Base-by-base conservation (phyloP, 2,888 invertebrate species). In the Dynastes grantii region DNA sequence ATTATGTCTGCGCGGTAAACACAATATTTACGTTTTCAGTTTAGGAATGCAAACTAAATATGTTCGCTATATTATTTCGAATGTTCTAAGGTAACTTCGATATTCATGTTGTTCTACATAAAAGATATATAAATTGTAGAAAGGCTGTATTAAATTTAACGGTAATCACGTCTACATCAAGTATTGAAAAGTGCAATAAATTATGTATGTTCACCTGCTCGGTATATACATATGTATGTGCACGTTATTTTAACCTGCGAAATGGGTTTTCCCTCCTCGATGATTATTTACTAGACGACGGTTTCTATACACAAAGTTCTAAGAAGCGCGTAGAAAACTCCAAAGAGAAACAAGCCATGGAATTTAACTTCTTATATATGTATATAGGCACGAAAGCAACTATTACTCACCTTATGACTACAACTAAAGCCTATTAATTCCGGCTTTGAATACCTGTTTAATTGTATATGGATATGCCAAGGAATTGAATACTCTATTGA, bases 201-300 rank as follows among this genome's bases (percentile, higher is more conserved):
- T 45, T 45, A 45, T 45, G 45, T 45, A 45, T 45, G 45, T 45
- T 8, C 11, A 45, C 45, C 11, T 45, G 45, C 8, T 11, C 8
- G 8, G 11, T 45, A 45, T 11, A 45, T 45, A 37, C 37, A 37
- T 37, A 22, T 37, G 32, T 37, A 37, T 37, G 53, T 13, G 16
- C 53, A 9, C 2, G 27, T 2, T 58, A 58, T 58, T 58, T 32
- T 11, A 71, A 9, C 2, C 16, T 5, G 2, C 45, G 51, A 11
- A 61, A 45, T 58, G 73, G 73, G 73, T 73, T 73, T 71, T 58
- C 58, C 73, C 73, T 58, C 1, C 2, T 51, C 16, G 9, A 16
- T 40, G 58, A 73, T 58, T 73, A 6, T 22, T 37, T 67, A 45
- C 22, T 2, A 13, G 4, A 32, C 8, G 29, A 13, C 32, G 27